Conservation (phyloP, 2,113 vertebrate genomes). For the Larimichthys crocea region DNA sequence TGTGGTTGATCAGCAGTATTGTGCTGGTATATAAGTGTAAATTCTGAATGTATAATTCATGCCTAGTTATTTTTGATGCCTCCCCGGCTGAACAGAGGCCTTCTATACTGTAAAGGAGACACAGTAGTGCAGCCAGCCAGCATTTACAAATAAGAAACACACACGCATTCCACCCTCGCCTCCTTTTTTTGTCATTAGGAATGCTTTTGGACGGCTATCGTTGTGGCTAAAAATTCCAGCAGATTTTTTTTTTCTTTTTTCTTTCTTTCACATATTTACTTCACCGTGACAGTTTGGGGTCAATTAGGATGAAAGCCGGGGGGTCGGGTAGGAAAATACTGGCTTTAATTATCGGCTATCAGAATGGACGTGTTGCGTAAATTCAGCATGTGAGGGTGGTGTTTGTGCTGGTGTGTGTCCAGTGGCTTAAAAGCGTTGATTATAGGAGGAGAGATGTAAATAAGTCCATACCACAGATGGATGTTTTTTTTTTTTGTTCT, state of each 20-base stretch:
- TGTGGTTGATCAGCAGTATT: background rate
- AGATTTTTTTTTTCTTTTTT: slow-evolving; percentile 38
- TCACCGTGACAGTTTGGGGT: slow-evolving; percentile 73
- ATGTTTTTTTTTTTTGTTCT: background rate
- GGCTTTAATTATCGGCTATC: slow-evolving; percentile 69
- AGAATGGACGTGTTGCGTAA: slow-evolving; percentile 46
- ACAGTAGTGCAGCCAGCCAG: slow-evolving; percentile 30
- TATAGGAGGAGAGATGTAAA: slow-evolving; percentile 13
- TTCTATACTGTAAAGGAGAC: slow-evolving; percentile 23
- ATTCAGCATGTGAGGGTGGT: slow-evolving; percentile 34
- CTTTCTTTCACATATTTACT: slow-evolving; percentile 59
- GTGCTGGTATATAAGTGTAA: background rate
- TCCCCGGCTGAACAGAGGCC: background rate
- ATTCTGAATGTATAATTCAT: background rate
- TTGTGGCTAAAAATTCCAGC: slow-evolving; percentile 48
- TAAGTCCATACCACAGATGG: slow-evolving; percentile 4
- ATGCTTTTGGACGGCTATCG: slow-evolving; percentile 45
- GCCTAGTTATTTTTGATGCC: background rate
- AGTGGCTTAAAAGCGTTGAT: background rate
- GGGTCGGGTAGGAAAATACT: slow-evolving; percentile 42
- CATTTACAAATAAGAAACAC: slow-evolving; percentile 58
- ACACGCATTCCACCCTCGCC: slow-evolving; percentile 38
- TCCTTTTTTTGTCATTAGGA: slow-evolving; percentile 55
- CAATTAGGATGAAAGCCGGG: slow-evolving; percentile 70
- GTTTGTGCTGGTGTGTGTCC: slow-evolving; percentile 48